phyloP scores from a whole-genome alignment of 2,113 vertebrate species.

The Guaruba guarouba region DNA sequence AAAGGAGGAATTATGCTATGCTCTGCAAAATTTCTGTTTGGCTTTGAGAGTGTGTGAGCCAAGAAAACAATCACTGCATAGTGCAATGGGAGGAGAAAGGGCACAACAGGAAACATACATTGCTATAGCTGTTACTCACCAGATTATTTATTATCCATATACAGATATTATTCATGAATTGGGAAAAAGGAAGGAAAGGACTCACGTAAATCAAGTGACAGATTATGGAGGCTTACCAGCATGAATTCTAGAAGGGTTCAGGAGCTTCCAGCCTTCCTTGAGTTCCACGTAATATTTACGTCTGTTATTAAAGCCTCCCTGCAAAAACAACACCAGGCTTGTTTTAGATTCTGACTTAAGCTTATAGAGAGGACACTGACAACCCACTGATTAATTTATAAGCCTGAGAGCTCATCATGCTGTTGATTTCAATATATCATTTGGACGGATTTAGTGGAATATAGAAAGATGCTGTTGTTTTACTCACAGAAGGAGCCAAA shows the following conservation, averaged over 20 bases:
- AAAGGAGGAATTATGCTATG: conserved; percentile 46
- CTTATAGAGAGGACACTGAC: background rate
- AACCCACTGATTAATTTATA: conserved; percentile 11
- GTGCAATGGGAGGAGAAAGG: background rate
- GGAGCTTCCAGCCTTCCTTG: background rate
- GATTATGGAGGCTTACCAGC: background rate
- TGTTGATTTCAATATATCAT: background rate
- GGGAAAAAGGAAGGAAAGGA: conserved; percentile 39
- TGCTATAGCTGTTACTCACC: background rate
- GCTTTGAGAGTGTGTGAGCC: conserved; percentile 20
- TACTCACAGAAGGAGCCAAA: background rate
- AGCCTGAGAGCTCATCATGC: background rate
- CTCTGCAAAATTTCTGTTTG: conserved; percentile 58
- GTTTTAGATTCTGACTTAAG: conserved; percentile 9
- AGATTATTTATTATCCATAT: conserved; percentile 36
- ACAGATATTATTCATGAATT: conserved; percentile 44
- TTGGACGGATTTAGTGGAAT: background rate
- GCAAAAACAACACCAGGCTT: background rate
- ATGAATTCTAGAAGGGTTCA: background rate
- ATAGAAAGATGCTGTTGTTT: background rate
- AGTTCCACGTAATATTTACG: background rate
- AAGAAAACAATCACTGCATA: conserved; percentile 22
- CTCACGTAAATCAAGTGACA: conserved; percentile 46
- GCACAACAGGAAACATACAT: background rate
- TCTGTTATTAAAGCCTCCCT: background rate